phyloP scores from a whole-genome alignment of 1,140 invertebrate species.

The Drosophila triauraria region DNA sequence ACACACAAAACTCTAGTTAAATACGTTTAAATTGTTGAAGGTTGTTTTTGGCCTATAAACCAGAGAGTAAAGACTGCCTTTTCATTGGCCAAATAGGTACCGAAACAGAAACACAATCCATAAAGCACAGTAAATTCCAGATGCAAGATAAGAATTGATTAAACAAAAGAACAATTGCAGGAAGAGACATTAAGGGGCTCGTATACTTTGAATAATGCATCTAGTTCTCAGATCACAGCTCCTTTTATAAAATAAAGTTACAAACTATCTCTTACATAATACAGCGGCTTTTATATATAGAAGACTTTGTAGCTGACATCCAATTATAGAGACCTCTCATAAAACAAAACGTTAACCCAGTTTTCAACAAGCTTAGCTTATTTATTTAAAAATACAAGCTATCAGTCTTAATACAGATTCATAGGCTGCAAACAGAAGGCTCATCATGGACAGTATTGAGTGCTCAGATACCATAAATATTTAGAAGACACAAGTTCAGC shows the following conservation, averaged over 20 bases:
- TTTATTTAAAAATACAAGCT: too few species aligned
- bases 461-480: not conserved
- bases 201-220: too few species aligned
- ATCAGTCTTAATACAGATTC: not conserved
- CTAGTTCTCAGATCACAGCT: not conserved
- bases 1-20: constrained; percentile 18
- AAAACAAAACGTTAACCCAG: not conserved
- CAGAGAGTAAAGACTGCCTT: not conserved
- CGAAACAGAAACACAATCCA: not conserved
- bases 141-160: constrained; percentile 34
- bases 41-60: constrained; percentile 1
- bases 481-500: not conserved
- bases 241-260: not conserved
- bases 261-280: not conserved
- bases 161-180: constrained; percentile 29
- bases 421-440: not conserved
- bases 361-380: not conserved
- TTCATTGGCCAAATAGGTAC: constrained; percentile 3
- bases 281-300: not conserved
- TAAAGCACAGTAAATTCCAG: not conserved
- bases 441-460: too few species aligned
- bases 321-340: not conserved
- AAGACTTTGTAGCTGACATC: not conserved
- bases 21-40: constrained; percentile 28
- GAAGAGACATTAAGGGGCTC: too few species aligned